These are phyloP conservation scores for Callipepla squamata DNA, from an alignment of 2,113 vertebrate species.

Conservation along the genomic window DNA sequence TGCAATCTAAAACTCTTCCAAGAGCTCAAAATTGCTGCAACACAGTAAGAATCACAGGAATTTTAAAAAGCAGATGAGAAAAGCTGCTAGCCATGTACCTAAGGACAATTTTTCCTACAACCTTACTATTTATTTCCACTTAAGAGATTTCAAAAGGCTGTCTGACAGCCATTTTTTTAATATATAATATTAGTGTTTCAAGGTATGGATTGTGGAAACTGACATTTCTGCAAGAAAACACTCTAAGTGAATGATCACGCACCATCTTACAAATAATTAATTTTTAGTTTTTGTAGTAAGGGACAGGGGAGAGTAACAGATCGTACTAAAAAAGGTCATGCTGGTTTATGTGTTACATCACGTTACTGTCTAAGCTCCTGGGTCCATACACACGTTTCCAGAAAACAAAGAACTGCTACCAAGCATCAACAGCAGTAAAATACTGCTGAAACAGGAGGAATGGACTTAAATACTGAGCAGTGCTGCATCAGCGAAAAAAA, in stretches of 20 bases:
- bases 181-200: neutral
- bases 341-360: neutral
- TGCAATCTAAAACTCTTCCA: neutral
- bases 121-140: too few species aligned
- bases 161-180: neutral
- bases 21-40: neutral
- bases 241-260: neutral
- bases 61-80: neutral
- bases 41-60: neutral
- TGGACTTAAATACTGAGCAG: slow-evolving; percentile 65
- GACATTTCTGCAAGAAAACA: neutral
- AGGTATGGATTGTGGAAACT: neutral
- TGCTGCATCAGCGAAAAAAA: neutral
- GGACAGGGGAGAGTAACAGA: neutral
- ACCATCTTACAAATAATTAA: neutral
- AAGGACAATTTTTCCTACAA: neutral
- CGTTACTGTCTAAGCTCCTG: neutral
- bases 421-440: neutral
- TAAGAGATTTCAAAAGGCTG: neutral
- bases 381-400: slow-evolving; percentile 19
- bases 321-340: neutral
- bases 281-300: neutral
- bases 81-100: neutral
- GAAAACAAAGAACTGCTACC: slow-evolving; percentile 37
- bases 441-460: slow-evolving; percentile 24